These are phyloP conservation scores for Chloroceryle aenea DNA, from an alignment of 2,113 vertebrate species.

Conservation along the genomic window DNA sequence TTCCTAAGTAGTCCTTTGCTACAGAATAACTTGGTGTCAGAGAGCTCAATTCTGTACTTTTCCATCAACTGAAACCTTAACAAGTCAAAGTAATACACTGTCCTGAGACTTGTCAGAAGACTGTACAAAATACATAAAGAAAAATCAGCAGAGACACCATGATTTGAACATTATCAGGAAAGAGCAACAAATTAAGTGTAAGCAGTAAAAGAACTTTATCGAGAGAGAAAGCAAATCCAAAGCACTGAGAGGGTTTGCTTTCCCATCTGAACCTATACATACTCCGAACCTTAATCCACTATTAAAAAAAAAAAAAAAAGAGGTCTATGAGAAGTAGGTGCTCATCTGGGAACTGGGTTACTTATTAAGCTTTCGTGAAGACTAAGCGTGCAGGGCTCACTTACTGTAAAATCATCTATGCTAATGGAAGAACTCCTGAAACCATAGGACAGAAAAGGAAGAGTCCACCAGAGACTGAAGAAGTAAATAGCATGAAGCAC, in stretches of 20 bases:
- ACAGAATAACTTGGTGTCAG: background rate
- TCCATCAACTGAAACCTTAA: slow-evolving; percentile 34
- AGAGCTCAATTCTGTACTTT: slow-evolving; percentile 34
- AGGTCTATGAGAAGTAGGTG: background rate
- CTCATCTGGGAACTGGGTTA: background rate
- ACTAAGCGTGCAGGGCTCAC: background rate
- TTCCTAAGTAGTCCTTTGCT: slow-evolving; percentile 6
- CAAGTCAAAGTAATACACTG: background rate
- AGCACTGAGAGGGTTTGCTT: background rate
- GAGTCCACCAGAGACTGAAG: background rate
- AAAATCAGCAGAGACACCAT: background rate
- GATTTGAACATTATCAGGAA: background rate
- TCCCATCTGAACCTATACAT: background rate
- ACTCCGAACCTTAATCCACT: background rate
- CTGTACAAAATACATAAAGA: background rate
- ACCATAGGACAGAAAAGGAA: background rate
- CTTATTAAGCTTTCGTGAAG: background rate
- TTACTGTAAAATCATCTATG: background rate
- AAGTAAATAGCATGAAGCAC: background rate
- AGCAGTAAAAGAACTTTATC: background rate
- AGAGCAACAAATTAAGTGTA: background rate
- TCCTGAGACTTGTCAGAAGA: background rate
- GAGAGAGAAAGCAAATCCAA: background rate
- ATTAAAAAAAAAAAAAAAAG: background rate
- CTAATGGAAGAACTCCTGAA: background rate